Evolutionary conservation across 1,140 invertebrate genomes (phyloP).

Genomic region (Gryllus bimaculatus): DNA sequence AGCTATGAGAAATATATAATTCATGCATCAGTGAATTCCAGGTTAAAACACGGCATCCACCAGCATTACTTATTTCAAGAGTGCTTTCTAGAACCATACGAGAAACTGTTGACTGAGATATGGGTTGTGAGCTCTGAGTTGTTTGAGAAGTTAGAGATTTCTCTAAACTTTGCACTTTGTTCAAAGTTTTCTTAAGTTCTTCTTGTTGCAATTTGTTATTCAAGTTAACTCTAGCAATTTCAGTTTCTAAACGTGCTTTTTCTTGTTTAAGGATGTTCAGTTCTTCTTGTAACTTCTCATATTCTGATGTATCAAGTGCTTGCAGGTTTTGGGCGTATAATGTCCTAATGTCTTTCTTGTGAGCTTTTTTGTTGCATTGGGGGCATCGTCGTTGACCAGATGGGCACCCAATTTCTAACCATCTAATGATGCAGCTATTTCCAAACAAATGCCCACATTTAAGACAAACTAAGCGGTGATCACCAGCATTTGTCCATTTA

Average conservation of each 20-base stretch:
- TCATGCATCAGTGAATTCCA: constrained; percentile 49
- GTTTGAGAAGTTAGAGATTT: neutral
- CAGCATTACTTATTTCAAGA: constrained; percentile 52
- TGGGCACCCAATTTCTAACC: constrained; percentile 47
- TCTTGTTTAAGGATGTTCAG: constrained; percentile 39
- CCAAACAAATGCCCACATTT: constrained; percentile 90
- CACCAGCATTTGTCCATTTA: constrained; percentile 72
- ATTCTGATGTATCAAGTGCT: constrained; percentile 54
- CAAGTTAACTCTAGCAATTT: constrained; percentile 37
- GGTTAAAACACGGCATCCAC: constrained; percentile 68
- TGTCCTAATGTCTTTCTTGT: constrained; percentile 59
- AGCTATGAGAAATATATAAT: constrained; percentile 62
- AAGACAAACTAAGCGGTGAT: constrained; percentile 69
- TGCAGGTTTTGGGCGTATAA: constrained; percentile 56
- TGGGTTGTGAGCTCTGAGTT: neutral
- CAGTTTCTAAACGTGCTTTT: constrained; percentile 37
- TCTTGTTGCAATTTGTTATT: constrained; percentile 27
- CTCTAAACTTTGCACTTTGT: neutral
- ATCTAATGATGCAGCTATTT: constrained; percentile 67
- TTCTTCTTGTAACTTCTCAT: constrained; percentile 43
- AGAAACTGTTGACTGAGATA: neutral
- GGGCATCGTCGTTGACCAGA: constrained; percentile 53
- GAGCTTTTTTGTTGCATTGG: constrained; percentile 73
- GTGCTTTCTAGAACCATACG: neutral
- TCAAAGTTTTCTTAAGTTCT: constrained; percentile 21